These are phyloP conservation scores for Medauroidea extradentata DNA, from an alignment of 1,140 invertebrate genomes.

Conservation along the genomic window DNA sequence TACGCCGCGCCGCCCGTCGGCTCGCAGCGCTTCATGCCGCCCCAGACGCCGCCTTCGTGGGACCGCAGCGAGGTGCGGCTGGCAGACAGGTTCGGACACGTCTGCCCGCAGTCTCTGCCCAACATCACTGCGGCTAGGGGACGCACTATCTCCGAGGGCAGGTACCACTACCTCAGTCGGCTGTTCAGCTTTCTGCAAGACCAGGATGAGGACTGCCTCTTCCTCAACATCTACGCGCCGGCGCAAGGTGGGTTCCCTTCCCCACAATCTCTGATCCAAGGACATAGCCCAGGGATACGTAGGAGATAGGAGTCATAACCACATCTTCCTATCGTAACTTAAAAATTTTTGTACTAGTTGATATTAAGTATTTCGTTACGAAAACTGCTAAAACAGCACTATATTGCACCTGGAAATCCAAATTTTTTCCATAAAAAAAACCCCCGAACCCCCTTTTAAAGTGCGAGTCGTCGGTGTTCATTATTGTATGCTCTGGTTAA, in stretches of 20 bases:
- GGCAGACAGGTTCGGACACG: slow-evolving; percentile 70
- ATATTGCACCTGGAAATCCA: too few species aligned
- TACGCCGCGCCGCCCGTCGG: slow-evolving; percentile 88
- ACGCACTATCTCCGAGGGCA: slow-evolving; percentile 54
- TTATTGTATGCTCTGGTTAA: too few species aligned
- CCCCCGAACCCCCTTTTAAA: too few species aligned
- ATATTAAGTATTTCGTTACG: too few species aligned
- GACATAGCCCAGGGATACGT: too few species aligned
- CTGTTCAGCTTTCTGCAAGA: slow-evolving; percentile 68
- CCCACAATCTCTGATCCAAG: too few species aligned
- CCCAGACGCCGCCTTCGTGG: slow-evolving; percentile 67
- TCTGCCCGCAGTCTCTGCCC: slow-evolving; percentile 77
- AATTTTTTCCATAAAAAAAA: too few species aligned
- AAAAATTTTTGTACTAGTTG: too few species aligned
- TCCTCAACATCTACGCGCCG: slow-evolving; percentile 91
- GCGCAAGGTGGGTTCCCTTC: slow-evolving; percentile 47
- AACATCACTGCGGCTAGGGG: slow-evolving; percentile 48
- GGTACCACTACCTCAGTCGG: slow-evolving; percentile 62
- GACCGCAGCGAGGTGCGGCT: slow-evolving; percentile 52
- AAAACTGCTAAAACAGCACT: too few species aligned
- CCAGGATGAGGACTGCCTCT: slow-evolving; percentile 89
- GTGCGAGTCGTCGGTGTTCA: too few species aligned
- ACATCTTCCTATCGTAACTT: too few species aligned
- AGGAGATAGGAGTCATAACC: too few species aligned
- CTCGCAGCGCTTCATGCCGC: slow-evolving; percentile 80